Base-by-base conservation (phyloP, 2,888 invertebrate genomes). In the Leptogaster cylindrica region DNA sequence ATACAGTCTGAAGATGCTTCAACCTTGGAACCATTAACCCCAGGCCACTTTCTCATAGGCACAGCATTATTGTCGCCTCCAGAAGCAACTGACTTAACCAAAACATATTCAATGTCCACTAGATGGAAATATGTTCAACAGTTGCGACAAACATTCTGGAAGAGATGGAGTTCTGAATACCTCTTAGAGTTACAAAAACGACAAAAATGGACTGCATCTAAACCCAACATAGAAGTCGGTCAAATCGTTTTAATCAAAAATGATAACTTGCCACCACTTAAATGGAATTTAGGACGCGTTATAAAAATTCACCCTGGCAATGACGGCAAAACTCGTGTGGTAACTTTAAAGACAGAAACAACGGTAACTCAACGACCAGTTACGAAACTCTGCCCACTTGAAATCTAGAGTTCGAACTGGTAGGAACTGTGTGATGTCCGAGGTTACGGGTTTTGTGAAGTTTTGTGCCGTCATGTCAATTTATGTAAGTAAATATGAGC, bases 11-110 rank as follows among this genome's bases (percentile, higher is more conserved):
- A 69, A 25, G 72, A 72, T 63, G 66, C 68, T 5, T 28, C 46
- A 3, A 68, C 71, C 14, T 20, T 55, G 1, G 8, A 31, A 10
- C 50, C 64, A 6, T 16, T 71, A 2, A 71, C 71, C 3, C 70
- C 70, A 39, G 69, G 65, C 2, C 70, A 70, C 55, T 70, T 72
- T 33, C 33, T 71, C 5, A 64, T 70, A 33, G 68, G 69, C 5
- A 27, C 39, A 2, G 16, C 70, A 1, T 20, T 69, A 2, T 52
- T 58, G 10, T 39, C 68, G 12, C 28, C 28, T 10, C 75, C 76
- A 12, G 51, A 66, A 44, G 2, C 10, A 12, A 50, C 27, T 50
- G n/a, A n/a, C 8, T 20, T 25, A 5, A 16, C 55, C 8, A 28
- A 73, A 74, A 36, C 14, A 18, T 5, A n/a, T n/a, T n/a, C n/a